Percentiles rank a stretch among this genome's conserved stretches.
These are phyloP conservation scores for Halyomorpha halys DNA, from an alignment of 1,140 invertebrate species.

Conservation along the genomic window DNA sequence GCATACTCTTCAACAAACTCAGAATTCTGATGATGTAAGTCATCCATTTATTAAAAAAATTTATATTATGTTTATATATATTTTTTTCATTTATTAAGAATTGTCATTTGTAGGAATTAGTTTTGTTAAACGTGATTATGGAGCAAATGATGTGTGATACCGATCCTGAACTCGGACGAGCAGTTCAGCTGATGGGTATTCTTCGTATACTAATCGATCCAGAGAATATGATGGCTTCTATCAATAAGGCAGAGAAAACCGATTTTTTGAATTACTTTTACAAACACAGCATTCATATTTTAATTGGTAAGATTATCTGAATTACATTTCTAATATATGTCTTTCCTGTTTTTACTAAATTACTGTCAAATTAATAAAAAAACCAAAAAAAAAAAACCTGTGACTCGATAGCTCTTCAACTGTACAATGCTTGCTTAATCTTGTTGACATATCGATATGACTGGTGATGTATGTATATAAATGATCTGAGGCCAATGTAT, in stretches of 20 bases:
- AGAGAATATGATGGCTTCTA: constrained; percentile 92
- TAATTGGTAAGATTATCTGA: constrained; percentile 59
- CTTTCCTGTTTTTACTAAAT: too few relatives aligned
- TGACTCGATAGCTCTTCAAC: too few relatives aligned
- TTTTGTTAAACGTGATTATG: constrained; percentile 94
- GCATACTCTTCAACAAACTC: constrained; percentile 86
- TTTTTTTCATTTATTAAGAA: neutral
- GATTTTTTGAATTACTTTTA: constrained; percentile 99
- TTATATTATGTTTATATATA: too few relatives aligned
- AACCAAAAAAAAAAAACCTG: too few relatives aligned
- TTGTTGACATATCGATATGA: too few relatives aligned
- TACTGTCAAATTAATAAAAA: too few relatives aligned
- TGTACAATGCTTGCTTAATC: too few relatives aligned
- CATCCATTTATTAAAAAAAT: neutral
- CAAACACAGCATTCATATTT: constrained; percentile 91
- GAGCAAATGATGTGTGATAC: constrained; percentile 86
- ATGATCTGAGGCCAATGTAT: too few relatives aligned
- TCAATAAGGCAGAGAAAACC: constrained; percentile 92
- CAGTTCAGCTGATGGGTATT: constrained; percentile 90
- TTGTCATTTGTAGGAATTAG: constrained; percentile 57
- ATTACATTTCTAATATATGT: too few relatives aligned
- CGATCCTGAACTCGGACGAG: constrained; percentile 86
- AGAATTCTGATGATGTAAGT: constrained; percentile 74
- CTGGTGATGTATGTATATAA: too few relatives aligned
- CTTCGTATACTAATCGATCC: constrained; percentile 90